Evolutionary conservation across 2,888 invertebrate species (phyloP), one percentile per base, ranked within the genome.

Genomic region (Caenorhabditis sp.): DNA sequence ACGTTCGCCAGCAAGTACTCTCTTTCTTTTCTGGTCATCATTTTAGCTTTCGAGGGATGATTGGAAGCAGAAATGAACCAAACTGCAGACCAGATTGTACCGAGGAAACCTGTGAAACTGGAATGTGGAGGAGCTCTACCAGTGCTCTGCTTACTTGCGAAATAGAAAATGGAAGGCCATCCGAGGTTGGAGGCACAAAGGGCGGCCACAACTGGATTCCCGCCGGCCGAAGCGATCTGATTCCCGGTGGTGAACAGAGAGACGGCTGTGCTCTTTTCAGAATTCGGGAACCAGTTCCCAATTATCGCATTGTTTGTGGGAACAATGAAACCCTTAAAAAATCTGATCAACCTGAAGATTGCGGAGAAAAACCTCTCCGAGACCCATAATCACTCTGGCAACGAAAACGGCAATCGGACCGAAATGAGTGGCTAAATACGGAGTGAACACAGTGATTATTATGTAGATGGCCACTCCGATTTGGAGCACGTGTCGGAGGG

Each of bases 161-260:
- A 62, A 59, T 86, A 86, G 65, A 85, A 85, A n/a, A 84, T 81
- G 0, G 73, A 79, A 3, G 70, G 79, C 85, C 85, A 85, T 63
- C 80, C 80, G 8, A 79, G 68, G 17, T 58, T 55, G 8, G 80
- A 81, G 4, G 65, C 76, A 74, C 85, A 85, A 35, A 85, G 61
- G 6, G 75, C 78, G 0, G 86, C 84, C 1, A 83, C 81, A 8
- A 84, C 59, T 6, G 86, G 84, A 50, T 73, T 75, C 1, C 86
- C 86, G 5, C 72, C 68, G 5, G 81, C 78, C 15, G 74, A 66
- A 2, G 78, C 80, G 37, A 81, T 56, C 45, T 86, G 85, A 50
- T 81, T 81, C 9, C 86, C 86, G 1, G 79, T 76, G 0, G 86
- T 86, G 53, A 83, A 83, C 3, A 86, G 41, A 0, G 85, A 81